Conservation (phyloP, 2,113 vertebrate genomes). For the Paedocypris sp. region DNA sequence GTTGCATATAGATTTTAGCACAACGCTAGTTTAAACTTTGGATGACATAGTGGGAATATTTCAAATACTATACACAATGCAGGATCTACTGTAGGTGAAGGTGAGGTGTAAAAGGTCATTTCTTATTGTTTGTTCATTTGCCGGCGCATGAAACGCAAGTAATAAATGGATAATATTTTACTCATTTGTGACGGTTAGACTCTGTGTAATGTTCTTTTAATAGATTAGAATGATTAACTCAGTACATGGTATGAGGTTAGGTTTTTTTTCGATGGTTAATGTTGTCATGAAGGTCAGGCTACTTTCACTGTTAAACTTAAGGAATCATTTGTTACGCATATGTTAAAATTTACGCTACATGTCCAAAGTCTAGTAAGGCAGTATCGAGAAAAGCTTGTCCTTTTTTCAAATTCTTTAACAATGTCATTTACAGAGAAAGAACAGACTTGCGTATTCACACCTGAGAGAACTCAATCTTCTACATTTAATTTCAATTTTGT, state of each 20-base stretch:
- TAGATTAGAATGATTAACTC: not conserved
- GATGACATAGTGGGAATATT: no score
- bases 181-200: not conserved
- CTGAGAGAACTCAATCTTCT: no score
- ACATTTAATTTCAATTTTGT: no score
- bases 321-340: conserved; percentile 14
- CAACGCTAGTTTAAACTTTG: no score
- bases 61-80: no score
- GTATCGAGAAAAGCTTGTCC: no score
- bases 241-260: not conserved
- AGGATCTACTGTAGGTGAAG: conserved; percentile 5
- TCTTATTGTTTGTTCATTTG: not conserved
- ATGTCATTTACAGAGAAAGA: no score
- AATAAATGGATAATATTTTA: conserved; percentile 29
- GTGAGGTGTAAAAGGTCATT: not conserved
- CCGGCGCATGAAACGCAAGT: not conserved
- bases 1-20: no score
- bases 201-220: conserved; percentile 22
- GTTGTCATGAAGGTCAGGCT: conserved; percentile 10
- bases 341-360: not conserved
- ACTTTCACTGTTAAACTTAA: not conserved
- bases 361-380: conserved; percentile 15
- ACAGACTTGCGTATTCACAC: no score
- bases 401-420: no score
- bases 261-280: conserved; percentile 1